Evolutionary conservation across 2,113 vertebrate species (phyloP).

Genomic region (Mohoua ochrocephala): DNA sequence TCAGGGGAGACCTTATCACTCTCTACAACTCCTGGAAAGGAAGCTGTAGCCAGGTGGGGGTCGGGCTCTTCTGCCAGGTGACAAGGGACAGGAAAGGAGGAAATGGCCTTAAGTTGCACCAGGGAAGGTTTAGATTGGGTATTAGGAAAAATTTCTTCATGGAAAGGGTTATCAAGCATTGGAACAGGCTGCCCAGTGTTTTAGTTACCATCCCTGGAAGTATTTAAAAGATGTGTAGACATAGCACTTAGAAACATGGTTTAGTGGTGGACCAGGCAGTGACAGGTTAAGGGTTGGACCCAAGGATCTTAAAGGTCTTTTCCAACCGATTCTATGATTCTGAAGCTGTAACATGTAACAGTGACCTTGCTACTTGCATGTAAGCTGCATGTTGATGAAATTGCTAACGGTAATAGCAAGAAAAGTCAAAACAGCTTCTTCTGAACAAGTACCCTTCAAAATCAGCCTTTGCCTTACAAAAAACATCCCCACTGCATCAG

Average conservation of each 20-base stretch:
- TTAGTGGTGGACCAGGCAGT: not conserved
- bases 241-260: too few species aligned
- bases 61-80: not conserved
- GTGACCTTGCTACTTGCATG: not conserved
- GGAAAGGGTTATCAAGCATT: not conserved
- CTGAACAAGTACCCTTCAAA: not conserved
- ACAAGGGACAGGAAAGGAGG: not conserved
- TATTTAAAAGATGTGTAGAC: not conserved
- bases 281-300: not conserved
- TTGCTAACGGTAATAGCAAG: not conserved
- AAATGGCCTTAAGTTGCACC: not conserved
- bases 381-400: not conserved
- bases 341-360: not conserved
- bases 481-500: accelerated
- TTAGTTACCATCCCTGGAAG: not conserved
- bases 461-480: not conserved
- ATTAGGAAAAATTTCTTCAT: not conserved
- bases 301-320: not conserved
- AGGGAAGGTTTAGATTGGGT: not conserved
- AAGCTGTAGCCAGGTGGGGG: accelerated
- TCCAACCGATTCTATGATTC: not conserved
- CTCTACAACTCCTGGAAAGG: not conserved
- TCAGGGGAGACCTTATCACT: not conserved
- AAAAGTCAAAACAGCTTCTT: not conserved
- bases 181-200: not conserved